Percentiles rank a stretch among this genome's conserved stretches.
Evolutionary conservation across 1,140 invertebrate genomes (phyloP).

Genomic region (Brachionus sp.): DNA sequence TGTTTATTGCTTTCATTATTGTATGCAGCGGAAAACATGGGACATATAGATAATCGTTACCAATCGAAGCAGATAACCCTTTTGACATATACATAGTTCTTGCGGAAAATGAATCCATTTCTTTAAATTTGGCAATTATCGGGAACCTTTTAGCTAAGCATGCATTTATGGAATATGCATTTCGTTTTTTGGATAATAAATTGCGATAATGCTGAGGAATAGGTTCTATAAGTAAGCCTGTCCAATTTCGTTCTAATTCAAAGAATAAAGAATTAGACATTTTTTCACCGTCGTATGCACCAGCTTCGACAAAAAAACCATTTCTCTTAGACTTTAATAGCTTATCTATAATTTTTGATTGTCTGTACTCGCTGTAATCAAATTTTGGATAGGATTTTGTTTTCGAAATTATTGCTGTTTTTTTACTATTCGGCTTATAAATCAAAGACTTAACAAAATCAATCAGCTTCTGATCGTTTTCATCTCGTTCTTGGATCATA

Average conservation of each 20-base stretch:
- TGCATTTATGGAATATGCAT: slow-evolving; percentile 32
- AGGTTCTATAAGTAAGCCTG: slow-evolving; percentile 70
- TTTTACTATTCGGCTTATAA: background rate
- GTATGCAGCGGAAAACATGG: background rate
- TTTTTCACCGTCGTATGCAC: slow-evolving; percentile 63
- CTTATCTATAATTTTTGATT: background rate
- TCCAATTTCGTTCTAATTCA: slow-evolving; percentile 68
- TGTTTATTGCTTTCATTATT: slow-evolving; percentile 12
- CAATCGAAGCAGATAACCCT: background rate
- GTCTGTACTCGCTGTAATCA: background rate
- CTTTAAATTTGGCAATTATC: background rate
- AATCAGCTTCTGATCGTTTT: background rate
- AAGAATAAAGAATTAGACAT: slow-evolving; percentile 67
- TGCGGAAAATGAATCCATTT: background rate
- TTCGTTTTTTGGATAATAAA: slow-evolving; percentile 53
- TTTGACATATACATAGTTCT: background rate
- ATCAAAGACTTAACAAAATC: background rate
- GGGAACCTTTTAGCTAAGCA: background rate
- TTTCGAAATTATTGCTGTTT: background rate
- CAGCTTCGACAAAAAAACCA: slow-evolving; percentile 63
- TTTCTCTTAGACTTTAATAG: background rate
- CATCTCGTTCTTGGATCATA: background rate
- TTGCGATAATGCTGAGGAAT: slow-evolving; percentile 64
- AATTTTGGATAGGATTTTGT: background rate
- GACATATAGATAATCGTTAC: background rate